Conservation (phyloP, 2,888 invertebrate genomes). For the Busseola fusca region DNA sequence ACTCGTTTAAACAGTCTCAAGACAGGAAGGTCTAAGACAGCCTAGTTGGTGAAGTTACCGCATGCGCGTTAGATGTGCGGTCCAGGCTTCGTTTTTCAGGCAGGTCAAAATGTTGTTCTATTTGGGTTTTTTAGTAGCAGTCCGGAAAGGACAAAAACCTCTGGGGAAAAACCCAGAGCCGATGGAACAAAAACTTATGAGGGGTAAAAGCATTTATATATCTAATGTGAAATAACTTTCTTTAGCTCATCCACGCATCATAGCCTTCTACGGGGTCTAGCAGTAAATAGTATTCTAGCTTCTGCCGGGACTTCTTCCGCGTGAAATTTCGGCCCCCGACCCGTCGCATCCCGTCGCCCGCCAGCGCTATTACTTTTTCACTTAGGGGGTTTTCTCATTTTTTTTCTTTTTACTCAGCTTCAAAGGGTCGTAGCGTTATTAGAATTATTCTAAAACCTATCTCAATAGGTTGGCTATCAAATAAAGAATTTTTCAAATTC, state of each 20-base stretch:
- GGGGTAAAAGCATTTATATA: not conserved
- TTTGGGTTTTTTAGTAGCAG: not conserved
- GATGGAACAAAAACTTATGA: not conserved
- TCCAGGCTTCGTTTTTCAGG: not conserved
- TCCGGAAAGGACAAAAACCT: not conserved
- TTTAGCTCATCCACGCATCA: not conserved
- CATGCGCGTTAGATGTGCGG: not conserved
- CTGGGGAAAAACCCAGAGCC: not conserved
- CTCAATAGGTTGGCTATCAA: not conserved
- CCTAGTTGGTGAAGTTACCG: not conserved
- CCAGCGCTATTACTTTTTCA: not conserved
- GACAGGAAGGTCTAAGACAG: slow-evolving; percentile 23
- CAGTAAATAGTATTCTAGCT: not conserved
- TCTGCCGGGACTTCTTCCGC: not conserved
- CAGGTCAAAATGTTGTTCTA: not conserved
- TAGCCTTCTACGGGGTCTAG: not conserved
- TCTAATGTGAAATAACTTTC: not conserved
- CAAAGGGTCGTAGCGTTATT: not conserved
- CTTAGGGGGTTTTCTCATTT: not conserved
- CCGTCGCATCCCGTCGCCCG: not conserved
- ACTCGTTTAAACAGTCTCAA: slow-evolving; percentile 21
- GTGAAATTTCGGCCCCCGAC: not conserved
- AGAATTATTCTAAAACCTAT: not conserved
- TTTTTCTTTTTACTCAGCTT: not conserved
- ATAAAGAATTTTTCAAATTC: not conserved